Evolutionary conservation across 2,797 vertebrate species (phyloP).

Genomic region (Columba guinea): DNA sequence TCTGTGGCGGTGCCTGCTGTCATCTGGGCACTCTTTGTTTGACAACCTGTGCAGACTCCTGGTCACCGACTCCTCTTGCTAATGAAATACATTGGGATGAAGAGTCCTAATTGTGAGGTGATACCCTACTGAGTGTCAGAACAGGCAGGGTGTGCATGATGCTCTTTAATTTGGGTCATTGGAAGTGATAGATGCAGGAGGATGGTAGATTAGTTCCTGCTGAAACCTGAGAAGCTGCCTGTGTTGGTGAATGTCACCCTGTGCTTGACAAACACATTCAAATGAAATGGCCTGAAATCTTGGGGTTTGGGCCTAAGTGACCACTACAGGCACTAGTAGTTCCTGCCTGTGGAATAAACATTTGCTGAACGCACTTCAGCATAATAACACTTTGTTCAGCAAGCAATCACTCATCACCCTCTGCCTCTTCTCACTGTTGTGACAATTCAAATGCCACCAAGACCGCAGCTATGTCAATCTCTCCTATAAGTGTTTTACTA

Average conservation of each 20-base stretch:
- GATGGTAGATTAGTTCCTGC: conserved; percentile 73
- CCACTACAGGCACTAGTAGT: conserved; percentile 59
- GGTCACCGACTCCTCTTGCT: conserved; percentile 39
- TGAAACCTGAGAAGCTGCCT: conserved; percentile 75
- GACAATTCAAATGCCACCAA: neutral
- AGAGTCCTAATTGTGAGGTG: conserved; percentile 64
- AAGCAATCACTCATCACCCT: neutral
- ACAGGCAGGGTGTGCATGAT: conserved; percentile 40
- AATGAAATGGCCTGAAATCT: conserved; percentile 73
- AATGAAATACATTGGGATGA: conserved; percentile 47
- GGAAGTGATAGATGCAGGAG: conserved; percentile 76
- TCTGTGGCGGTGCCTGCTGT: conserved; percentile 26
- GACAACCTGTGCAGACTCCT: conserved; percentile 31
- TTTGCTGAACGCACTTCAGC: conserved; percentile 17
- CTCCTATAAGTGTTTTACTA: neutral
- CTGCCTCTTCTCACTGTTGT: neutral
- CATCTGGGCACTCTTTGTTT: conserved; percentile 60
- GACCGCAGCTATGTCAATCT: neutral
- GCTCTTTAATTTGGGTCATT: conserved; percentile 77
- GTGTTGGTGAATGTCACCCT: conserved; percentile 72
- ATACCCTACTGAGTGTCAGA: conserved; percentile 60
- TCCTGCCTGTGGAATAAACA: conserved; percentile 67
- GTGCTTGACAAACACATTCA: conserved; percentile 73
- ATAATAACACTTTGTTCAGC: conserved; percentile 8
- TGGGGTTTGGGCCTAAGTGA: conserved; percentile 74